Percentiles rank a stretch among this genome's conserved stretches.
Conservation (phyloP, 2,797 vertebrate genomes). For the Tolypeutes matacus region DNA sequence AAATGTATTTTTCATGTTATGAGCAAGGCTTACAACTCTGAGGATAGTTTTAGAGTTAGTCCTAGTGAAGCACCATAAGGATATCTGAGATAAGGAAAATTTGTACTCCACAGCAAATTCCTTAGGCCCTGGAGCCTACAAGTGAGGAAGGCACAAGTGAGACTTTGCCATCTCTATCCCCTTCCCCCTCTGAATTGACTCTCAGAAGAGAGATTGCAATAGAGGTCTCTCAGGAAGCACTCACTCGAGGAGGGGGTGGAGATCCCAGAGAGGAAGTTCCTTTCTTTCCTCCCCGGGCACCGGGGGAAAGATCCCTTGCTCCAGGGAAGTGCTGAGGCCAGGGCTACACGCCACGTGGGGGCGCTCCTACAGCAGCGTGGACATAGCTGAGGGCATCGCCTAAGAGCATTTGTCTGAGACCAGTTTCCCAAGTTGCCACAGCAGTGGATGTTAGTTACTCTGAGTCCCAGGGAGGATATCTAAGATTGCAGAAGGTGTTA, state of each 20-base stretch:
- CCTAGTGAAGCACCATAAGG: not conserved
- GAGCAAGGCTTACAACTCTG: conserved; percentile 54
- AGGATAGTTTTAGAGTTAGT: conserved; percentile 13
- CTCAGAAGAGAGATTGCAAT: not conserved
- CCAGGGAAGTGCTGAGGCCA: not conserved
- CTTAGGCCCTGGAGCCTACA: not conserved
- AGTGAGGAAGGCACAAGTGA: not conserved
- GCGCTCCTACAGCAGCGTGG: no score
- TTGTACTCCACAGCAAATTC: not conserved
- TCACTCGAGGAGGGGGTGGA: not conserved
- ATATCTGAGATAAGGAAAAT: not conserved
- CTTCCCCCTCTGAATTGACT: not conserved
- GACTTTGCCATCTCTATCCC: not conserved
- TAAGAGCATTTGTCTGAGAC: not conserved
- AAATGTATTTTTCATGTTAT: not conserved
- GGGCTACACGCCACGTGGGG: accelerated
- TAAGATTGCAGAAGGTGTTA: not conserved
- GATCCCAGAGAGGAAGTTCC: not conserved
- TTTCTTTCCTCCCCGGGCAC: not conserved
- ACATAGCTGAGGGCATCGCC: no score
- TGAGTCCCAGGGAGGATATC: not conserved
- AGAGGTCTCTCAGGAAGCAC: not conserved
- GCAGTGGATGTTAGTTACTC: not conserved
- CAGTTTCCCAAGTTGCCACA: no score
- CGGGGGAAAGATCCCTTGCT: not conserved